phyloP scores from a whole-genome alignment of 2,113 vertebrate genomes.

The Albula glossodonta region DNA sequence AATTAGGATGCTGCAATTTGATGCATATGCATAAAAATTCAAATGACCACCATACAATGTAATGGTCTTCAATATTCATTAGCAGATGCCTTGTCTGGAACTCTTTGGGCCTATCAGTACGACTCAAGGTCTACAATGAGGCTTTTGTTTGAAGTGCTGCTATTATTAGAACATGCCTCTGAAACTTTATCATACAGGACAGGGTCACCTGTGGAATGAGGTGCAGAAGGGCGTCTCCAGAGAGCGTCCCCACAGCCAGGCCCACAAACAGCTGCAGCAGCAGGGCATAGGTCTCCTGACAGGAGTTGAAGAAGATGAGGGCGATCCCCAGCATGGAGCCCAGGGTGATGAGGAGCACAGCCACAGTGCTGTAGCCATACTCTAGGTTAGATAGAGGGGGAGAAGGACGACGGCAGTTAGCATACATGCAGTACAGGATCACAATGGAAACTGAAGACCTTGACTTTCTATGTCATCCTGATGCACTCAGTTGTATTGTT shows the following conservation, averaged over 20 bases:
- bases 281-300: conserved; percentile 82
- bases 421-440: too few species aligned
- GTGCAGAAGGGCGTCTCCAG: conserved; percentile 88
- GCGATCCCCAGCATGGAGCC: conserved; percentile 89
- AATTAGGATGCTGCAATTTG: not conserved
- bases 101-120: not conserved
- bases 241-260: conserved; percentile 87
- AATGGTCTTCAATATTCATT: not conserved
- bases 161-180: too few species aligned
- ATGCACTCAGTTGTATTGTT: too few species aligned
- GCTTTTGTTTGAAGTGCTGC: not conserved
- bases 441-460: too few species aligned
- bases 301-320: conserved; percentile 85
- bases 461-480: too few species aligned
- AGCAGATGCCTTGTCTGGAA: not conserved
- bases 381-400: conserved; percentile 60
- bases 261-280: conserved; percentile 90
- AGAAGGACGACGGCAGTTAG: not conserved
- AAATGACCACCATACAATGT: not conserved
- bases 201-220: conserved; percentile 83
- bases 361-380: conserved; percentile 87
- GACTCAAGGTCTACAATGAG: not conserved
- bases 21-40: not conserved
- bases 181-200: too few species aligned
- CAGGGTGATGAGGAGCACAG: conserved; percentile 81